phyloP scores from a whole-genome alignment of 1,140 invertebrate species.

The Semibalanus balanoides region DNA sequence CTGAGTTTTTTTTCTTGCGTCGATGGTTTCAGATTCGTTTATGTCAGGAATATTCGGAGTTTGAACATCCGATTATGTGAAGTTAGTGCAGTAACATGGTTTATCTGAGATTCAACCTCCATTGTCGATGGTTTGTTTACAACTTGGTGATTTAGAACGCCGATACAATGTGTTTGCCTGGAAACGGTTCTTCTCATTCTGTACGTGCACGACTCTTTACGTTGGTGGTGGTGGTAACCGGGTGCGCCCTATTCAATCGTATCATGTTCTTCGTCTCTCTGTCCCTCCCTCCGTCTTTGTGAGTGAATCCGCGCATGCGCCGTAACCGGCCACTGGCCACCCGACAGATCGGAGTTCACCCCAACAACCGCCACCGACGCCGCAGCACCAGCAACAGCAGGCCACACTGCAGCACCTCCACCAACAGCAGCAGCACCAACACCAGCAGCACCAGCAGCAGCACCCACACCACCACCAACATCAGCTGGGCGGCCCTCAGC shows the following conservation, averaged over 20 bases:
- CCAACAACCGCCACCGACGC: not conserved
- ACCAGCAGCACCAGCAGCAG: not conserved
- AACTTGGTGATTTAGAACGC: no score
- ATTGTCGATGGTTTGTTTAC: no score
- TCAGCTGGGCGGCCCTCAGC: not conserved
- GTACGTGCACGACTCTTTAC: not conserved
- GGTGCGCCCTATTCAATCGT: not conserved
- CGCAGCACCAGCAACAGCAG: not conserved
- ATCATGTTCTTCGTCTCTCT: not conserved
- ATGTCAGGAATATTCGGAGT: no score
- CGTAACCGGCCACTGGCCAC: not conserved
- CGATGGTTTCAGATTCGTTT: no score
- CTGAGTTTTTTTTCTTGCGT: no score
- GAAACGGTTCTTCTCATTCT: not conserved
- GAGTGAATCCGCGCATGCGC: not conserved
- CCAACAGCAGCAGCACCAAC: slow-evolving; percentile 18
- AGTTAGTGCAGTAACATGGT: no score
- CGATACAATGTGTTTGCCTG: no score
- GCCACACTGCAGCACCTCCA: not conserved
- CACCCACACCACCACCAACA: not conserved
- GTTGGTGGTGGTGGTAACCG: not conserved
- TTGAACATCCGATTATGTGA: no score
- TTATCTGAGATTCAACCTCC: no score
- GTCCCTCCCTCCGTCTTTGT: not conserved
- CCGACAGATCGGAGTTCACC: not conserved